Conservation (phyloP, 1,140 invertebrate genomes). For the Nilaparvata lugens region DNA sequence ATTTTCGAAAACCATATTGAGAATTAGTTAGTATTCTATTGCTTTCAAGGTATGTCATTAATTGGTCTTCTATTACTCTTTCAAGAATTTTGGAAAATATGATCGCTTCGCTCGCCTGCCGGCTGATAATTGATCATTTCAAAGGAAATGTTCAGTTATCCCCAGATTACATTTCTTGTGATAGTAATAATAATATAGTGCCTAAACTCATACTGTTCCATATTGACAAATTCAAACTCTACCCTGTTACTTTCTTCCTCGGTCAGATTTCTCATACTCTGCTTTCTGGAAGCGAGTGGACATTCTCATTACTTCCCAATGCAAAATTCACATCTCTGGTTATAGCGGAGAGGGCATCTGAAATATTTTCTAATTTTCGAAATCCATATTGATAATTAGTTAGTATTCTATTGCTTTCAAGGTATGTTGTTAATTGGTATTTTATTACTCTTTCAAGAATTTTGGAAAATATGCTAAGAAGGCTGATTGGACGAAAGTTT, state of each 20-base stretch:
- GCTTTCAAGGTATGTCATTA: neutral
- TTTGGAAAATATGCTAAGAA: neutral
- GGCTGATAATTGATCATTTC: no score
- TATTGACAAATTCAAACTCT: no score
- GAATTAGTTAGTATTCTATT: neutral
- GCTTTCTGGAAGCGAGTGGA: no score
- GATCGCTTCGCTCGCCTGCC: no score
- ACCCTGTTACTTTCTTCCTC: no score
- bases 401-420: neutral
- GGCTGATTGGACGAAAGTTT: neutral
- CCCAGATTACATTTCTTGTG: no score
- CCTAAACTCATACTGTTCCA: no score
- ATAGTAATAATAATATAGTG: no score
- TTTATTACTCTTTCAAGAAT: conserved; percentile 1
- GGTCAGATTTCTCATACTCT: no score
- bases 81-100: neutral
- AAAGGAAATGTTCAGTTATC: no score
- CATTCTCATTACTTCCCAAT: neutral
- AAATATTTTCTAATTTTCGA: neutral
- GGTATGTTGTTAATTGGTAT: neutral
- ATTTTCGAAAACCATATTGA: conserved; percentile 1
- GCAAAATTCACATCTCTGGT: neutral
- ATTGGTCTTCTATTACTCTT: conserved; percentile 2
- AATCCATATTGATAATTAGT: neutral
- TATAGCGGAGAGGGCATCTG: conserved; percentile 1